Percentiles rank a stretch among this genome's conserved stretches.
These are phyloP conservation scores for Arothron firmamentum DNA, from an alignment of 2,113 vertebrate genomes.

Conservation along the genomic window DNA sequence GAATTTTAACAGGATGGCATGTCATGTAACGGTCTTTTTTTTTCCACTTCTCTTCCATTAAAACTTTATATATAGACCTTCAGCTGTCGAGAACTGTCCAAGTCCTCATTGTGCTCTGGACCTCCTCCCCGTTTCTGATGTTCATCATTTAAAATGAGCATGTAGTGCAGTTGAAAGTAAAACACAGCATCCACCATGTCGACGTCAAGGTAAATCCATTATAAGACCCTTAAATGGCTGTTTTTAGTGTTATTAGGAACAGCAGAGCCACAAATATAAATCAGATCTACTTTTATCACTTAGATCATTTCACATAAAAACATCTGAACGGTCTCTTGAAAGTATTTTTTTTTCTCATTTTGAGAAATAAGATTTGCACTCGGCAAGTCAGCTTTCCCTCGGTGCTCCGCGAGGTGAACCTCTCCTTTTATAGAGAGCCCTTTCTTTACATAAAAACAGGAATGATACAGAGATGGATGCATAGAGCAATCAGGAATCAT, in stretches of 20 bases:
- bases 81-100: constrained; percentile 6
- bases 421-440: constrained; percentile 29
- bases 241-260: constrained; percentile 9
- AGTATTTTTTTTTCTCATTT: constrained; percentile 1
- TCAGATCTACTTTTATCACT: constrained; percentile 12
- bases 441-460: constrained; percentile 33
- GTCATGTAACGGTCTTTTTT: not conserved
- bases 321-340: not conserved
- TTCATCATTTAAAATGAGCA: constrained; percentile 31
- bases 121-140: constrained; percentile 3
- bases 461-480: constrained; percentile 29
- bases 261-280: constrained; percentile 13
- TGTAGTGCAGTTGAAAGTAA: constrained; percentile 22
- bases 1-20: constrained; percentile 1
- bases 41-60: constrained; percentile 30
- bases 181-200: constrained; percentile 31
- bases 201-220: constrained; percentile 27
- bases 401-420: constrained; percentile 8
- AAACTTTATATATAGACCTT: constrained; percentile 18
- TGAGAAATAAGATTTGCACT: not conserved
- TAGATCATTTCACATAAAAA: constrained; percentile 4
- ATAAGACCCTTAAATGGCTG: constrained; percentile 24
- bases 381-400: constrained; percentile 1
- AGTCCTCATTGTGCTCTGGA: constrained; percentile 24
- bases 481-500: constrained; percentile 8